Evolutionary conservation across 2,797 vertebrate species (phyloP), one percentile per base, ranked within the genome.

Genomic region (Eulemur albifrons): DNA sequence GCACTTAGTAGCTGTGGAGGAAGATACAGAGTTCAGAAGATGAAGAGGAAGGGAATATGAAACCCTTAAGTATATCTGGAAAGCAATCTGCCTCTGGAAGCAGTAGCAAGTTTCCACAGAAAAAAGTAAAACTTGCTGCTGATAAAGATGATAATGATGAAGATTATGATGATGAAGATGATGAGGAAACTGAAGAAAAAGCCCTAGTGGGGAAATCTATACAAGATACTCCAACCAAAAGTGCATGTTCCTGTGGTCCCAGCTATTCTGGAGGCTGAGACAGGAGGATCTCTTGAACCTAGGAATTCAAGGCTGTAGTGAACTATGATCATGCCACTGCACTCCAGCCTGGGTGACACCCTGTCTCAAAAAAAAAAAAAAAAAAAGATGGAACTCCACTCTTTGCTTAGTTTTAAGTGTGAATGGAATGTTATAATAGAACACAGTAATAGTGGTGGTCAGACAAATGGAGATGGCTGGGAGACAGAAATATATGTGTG

Each of bases 401-500:
- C 98, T 98, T 98, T 94, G 97, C 97, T 98, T 98, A 97, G 97
- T 97, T 98, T 98, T 97, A 98, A 98, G 90, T 98, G 98, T 98
- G 98, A 98, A 98, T 98, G 98, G 98, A 98, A 98, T 98, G 98
- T 98, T 98, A 98, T 98, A 98, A 98, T 98, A 98, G 98, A 97
- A 97, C 98, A 98, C 97, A 98, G 98, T 98, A 98, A 97, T 98
- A 97, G 97, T 97, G 94, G 98, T 98, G 98, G 98, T 98, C 98
- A 98, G 98, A 98, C 98, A 97, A 61, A 30, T 98, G 98, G 97
- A 98, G 98, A 92, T 54, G 91, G 93, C 97, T 98, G 97, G 97
- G 92, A 98, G 94, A 98, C 96, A 98, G 98, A 95, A 98, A 97
- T 98, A 98, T 98, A 98, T 61, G 98, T 98, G 98, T 98, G 98